Conservation (phyloP, 2,113 vertebrate species). For the Psephotus haematonotus region DNA sequence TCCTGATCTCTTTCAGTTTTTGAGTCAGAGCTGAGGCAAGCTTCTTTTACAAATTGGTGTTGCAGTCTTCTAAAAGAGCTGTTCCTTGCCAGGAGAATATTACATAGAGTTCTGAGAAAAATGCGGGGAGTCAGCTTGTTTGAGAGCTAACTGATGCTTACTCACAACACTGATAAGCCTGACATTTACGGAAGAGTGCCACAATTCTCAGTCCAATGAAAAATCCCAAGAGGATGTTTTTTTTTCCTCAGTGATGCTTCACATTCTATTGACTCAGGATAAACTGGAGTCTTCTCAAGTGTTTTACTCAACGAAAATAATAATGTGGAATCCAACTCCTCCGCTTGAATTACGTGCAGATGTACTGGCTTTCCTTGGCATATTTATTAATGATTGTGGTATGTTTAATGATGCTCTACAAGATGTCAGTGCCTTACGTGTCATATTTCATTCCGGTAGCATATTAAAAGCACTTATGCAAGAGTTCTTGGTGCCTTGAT, state of each 20-base stretch:
- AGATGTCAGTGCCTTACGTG: not conserved
- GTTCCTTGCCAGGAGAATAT: conserved; percentile 58
- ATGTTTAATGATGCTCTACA: conserved; percentile 31
- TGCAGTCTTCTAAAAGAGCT: conserved; percentile 49
- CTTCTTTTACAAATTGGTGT: conserved; percentile 51
- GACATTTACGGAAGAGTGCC: conserved; percentile 53
- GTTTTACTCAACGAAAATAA: not conserved
- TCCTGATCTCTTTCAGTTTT: conserved; percentile 3
- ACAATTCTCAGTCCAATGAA: conserved; percentile 43
- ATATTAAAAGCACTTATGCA: conserved; percentile 25
- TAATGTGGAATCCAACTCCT: not conserved
- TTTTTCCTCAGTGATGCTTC: not conserved
- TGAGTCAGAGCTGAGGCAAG: conserved; percentile 51
- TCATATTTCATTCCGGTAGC: conserved; percentile 14
- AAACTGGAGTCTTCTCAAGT: not conserved
- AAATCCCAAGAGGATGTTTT: not conserved
- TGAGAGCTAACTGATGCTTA: conserved; percentile 59
- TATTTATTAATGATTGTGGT: not conserved
- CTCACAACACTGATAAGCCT: conserved; percentile 58
- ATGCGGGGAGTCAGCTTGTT: conserved; percentile 59
- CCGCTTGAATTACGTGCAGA: not conserved
- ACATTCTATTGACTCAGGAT: conserved; percentile 10
- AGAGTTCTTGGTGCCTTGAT: conserved; percentile 25
- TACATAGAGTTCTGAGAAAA: conserved; percentile 55
- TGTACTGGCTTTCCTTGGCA: not conserved